phyloP scores from a whole-genome alignment of 2,797 vertebrate species.

The Siniperca obscura region DNA sequence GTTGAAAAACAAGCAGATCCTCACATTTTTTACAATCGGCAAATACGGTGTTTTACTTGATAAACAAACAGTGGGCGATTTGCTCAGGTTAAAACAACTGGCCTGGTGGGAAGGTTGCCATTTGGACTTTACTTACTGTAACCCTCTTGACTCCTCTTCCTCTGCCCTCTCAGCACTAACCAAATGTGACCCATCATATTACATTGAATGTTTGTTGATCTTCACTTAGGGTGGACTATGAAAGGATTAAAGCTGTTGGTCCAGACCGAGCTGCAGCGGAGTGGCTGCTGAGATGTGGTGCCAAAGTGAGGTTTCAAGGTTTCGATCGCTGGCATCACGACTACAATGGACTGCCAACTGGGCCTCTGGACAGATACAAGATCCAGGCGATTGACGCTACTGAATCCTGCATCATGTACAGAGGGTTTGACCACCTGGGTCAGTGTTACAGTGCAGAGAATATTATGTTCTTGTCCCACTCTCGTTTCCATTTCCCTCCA shows the following conservation, averaged over 20 bases:
- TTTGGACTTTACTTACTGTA: not conserved
- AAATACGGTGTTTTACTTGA: not conserved
- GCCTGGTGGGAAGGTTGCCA: not conserved
- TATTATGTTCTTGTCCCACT: conserved; percentile 19
- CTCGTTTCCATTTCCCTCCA: conserved; percentile 13
- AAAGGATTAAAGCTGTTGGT: conserved; percentile 90
- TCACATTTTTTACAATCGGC: not conserved
- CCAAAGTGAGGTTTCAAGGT: conserved; percentile 90
- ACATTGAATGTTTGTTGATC: conserved; percentile 25
- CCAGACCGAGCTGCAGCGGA: conserved; percentile 94
- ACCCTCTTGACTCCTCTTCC: not conserved
- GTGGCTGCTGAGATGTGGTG: conserved; percentile 96
- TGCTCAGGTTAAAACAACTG: not conserved
- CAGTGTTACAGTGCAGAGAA: conserved; percentile 63
- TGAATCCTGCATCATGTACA: conserved; percentile 96
- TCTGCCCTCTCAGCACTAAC: not conserved
- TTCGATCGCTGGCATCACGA: conserved; percentile 93
- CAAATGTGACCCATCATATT: not conserved
- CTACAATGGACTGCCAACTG: conserved; percentile 93
- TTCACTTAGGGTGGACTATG: conserved; percentile 90
- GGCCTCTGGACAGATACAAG: conserved; percentile 89
- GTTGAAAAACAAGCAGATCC: not conserved
- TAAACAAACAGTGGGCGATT: not conserved
- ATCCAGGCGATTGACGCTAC: conserved; percentile 95
- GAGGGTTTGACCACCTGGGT: conserved; percentile 95